Evolutionary conservation across 2,797 vertebrate genomes (phyloP), one percentile per base, ranked within the genome.

Genomic region (Avahi laniger): DNA sequence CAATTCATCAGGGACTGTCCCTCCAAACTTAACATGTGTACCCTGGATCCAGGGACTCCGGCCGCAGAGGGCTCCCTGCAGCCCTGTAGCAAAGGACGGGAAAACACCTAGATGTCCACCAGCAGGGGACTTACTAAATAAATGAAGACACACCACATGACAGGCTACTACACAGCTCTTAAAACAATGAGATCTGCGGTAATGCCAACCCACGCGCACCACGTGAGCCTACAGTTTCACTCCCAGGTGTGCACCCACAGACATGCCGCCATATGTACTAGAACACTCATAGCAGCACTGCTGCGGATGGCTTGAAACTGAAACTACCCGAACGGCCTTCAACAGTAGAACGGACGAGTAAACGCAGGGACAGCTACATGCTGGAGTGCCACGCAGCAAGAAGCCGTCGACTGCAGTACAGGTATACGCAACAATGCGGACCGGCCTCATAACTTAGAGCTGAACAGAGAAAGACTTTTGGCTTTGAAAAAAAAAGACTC

Each of bases 321-420:
- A 17, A 75, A 61, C 50, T 63, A 12, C 35, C 20, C 14, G 9
- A 50, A 18, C 3, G 41, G 50, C 12, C 38, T 82, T 73, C 73
- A 65, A 2, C 10, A 46, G 85, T 8, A 41, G 38, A 43, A 8
- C 1, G 30, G 54, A 48, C 38, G 38, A 38, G 57, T 4, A 59
- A 46, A 41, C 4, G 50, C 33, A 33, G n/a, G 35, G 69, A 65
- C 6, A 0, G 50, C 0, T 18, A 2, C 70, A 11, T 30, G 0
- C 20, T 5, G 72, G 7, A 7, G 7, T 0, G 14, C 11, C 3
- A 1, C 4, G 7, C 12, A 8, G 91, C 15, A 35, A 33, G 61
- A 65, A 57, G 1, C 26, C 72, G 38, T 6, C 35, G 33, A 18
- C n/a, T 78, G 2, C 96, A n/a, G 7, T 0, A 9, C 22, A 35